Conservation (phyloP, 1,140 invertebrate genomes). For the Trinorchestia longiramus region DNA sequence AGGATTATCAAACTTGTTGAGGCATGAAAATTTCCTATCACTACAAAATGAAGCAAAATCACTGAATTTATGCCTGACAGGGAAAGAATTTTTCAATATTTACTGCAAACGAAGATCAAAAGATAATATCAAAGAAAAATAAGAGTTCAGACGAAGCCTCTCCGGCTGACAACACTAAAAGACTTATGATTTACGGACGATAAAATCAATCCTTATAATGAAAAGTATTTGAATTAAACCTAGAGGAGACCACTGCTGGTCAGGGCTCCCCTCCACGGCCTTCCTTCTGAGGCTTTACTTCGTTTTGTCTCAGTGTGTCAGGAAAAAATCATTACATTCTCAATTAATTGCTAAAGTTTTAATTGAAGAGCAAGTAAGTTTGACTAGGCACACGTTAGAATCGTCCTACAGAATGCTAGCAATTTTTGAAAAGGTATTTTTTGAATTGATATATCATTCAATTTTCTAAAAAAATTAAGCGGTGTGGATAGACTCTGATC, state of each 20-base stretch:
- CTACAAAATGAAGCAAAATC: no score
- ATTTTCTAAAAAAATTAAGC: not conserved
- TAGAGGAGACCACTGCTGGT: not conserved
- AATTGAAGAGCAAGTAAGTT: conserved; percentile 1
- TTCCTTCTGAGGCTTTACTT: not conserved
- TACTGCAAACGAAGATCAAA: no score
- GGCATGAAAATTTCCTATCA: no score
- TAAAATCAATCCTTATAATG: not conserved
- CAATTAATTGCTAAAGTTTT: not conserved
- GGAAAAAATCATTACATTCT: not conserved
- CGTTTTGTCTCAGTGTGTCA: not conserved
- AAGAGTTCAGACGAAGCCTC: no score
- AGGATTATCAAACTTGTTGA: not conserved
- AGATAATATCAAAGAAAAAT: no score
- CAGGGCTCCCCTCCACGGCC: not conserved
- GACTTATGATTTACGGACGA: no score
- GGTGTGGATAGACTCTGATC: no score
- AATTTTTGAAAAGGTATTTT: not conserved
- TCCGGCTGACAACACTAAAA: no score
- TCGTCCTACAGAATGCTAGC: not conserved
- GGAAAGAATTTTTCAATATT: no score
- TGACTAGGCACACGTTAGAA: not conserved
- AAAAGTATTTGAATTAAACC: not conserved
- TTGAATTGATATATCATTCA: not conserved
- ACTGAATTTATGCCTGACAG: no score